These are phyloP conservation scores for Notospermus geniculatus DNA, from an alignment of 1,140 invertebrate species.

Conservation along the genomic window DNA sequence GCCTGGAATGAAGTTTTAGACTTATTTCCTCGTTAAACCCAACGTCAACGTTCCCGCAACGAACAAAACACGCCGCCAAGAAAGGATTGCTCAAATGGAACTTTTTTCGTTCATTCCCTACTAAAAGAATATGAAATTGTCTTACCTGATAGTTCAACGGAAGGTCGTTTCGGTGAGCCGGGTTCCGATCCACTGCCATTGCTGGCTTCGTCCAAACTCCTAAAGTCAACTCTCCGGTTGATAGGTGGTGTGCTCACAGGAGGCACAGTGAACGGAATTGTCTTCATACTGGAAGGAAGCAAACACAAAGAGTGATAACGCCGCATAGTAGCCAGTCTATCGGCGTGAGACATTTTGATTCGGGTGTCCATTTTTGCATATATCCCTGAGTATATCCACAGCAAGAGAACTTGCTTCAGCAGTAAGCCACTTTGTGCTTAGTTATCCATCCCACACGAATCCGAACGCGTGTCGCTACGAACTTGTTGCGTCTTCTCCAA, in stretches of 20 bases:
- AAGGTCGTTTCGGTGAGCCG: conserved; percentile 5
- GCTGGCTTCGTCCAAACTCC: conserved; percentile 3
- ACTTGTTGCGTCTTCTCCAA: no score
- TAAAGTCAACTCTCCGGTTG: not conserved
- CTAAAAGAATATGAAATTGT: no score
- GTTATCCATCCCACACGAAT: not conserved
- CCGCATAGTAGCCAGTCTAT: not conserved
- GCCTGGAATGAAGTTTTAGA: no score
- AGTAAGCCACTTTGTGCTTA: not conserved
- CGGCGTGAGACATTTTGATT: not conserved
- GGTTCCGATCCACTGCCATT: conserved; percentile 11
- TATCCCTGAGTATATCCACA: not conserved
- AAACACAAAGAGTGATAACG: conserved; percentile 8
- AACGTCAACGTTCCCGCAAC: no score
- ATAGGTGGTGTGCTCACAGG: not conserved
- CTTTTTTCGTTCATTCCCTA: no score
- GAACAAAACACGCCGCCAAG: no score
- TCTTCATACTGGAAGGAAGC: conserved; percentile 16
- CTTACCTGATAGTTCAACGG: conserved; percentile 6
- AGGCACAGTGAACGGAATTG: conserved; percentile 18
- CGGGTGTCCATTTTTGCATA: not conserved
- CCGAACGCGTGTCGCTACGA: not conserved
- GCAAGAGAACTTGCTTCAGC: not conserved
- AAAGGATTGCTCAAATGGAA: no score
- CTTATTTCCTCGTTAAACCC: no score